Evolutionary conservation across 2,888 invertebrate genomes (phyloP), one percentile per base, ranked within the genome.

Genomic region (Alsophila aescularia): DNA sequence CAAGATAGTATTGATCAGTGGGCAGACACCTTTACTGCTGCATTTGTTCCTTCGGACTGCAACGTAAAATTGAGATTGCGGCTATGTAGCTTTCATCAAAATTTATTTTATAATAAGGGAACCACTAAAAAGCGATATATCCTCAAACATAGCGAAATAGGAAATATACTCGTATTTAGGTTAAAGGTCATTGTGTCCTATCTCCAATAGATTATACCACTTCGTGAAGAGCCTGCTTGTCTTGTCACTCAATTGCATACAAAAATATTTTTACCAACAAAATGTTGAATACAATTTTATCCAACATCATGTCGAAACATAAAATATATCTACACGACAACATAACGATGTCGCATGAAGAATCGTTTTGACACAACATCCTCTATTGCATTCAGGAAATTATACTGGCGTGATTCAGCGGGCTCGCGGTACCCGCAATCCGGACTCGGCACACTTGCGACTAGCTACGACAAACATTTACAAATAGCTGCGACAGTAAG

Each of bases 361-460:
- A 72, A 73, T 72, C 62, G 68, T 52, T 64, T 51, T 45, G 61
- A 40, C 24, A 41, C 64, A 52, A 58, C 66, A 66, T 73, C 72
- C 71, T 68, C 69, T 67, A 66, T 66, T 68, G 66, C 65, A 64
- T 62, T 51, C 74, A 73, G 79, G 80, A 79, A 75, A 79, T 80
- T 79, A 74, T 69, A 62, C 62, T 60, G 60, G 64, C 72, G 60
- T 77, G 79, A 79, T 65, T 77, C 72, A 70, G 77, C 80, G 62
- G n/a, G 57, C 67, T 62, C 54, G 44, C 45, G 42, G 31, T 47
- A 37, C 62, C 58, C 60, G 44, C 58, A 45, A 52, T 49, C 58
- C 18, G 45, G 37, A 16, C 3, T 9, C 18, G 2, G 29, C 52
- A 59, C 58, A 64, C 62, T 51, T 15, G 64, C 66, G 60, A 67